A percentile compares a stretch with the other conserved stretches of the same genome.
Evolutionary conservation across 2,797 vertebrate genomes (phyloP).

Genomic region (Rallus crepitans): DNA sequence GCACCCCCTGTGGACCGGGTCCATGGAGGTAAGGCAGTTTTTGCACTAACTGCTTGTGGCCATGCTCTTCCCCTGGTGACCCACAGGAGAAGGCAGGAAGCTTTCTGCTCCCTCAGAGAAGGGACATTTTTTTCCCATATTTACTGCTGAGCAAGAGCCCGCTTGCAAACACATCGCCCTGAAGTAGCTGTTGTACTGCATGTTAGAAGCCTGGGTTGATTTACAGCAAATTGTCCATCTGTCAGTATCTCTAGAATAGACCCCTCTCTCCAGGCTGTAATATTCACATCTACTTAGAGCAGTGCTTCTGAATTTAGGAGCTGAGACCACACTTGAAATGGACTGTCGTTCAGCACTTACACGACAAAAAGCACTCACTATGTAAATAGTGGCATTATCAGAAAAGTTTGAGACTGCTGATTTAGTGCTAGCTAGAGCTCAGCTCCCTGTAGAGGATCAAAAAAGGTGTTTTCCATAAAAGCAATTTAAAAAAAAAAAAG

Average conservation of each 20-base stretch:
- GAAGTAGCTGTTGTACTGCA: slow-evolving; percentile 19
- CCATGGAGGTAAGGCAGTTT: neutral
- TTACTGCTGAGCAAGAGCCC: slow-evolving; percentile 2
- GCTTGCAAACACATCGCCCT: slow-evolving; percentile 25
- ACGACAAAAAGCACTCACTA: neutral
- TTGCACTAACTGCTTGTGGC: neutral
- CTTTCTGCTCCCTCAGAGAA: neutral
- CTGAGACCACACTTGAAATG: slow-evolving; percentile 1
- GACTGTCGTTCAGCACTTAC: neutral
- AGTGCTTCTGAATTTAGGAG: slow-evolving; percentile 31
- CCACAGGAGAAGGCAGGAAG: neutral
- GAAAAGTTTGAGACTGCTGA: neutral
- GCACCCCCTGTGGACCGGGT: neutral
- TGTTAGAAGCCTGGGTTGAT: neutral
- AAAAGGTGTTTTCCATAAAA: neutral
- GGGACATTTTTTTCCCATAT: neutral
- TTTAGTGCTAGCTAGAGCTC: neutral
- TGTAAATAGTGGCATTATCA: neutral
- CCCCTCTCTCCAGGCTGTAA: neutral
- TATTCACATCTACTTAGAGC: neutral
- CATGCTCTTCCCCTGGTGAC: neutral
- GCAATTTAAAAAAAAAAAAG: neutral
- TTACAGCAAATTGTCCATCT: slow-evolving; percentile 24
- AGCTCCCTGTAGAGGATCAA: neutral
- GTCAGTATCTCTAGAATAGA: slow-evolving; percentile 7